Base-by-base conservation (phyloP, 2,888 invertebrate species). In the Cephus sareptanus region DNA sequence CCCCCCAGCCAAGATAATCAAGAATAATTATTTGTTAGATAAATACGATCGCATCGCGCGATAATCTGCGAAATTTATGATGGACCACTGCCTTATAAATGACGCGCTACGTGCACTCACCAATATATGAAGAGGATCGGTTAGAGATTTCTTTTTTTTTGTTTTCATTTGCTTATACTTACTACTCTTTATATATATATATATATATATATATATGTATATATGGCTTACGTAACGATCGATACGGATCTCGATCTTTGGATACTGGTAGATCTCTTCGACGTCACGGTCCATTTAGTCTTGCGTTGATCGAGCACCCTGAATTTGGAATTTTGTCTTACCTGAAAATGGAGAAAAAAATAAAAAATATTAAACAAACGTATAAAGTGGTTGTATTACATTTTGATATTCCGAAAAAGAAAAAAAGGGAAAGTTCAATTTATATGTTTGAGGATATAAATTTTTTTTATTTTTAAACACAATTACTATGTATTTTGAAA, bases 1-100 rank as follows among this genome's bases (percentile, higher is more conserved):
- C 77, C 80, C 78, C 78, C 75, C 82, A 75, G 79, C 77, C 83
- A 79, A 86, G 90, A 90, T 90, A 88, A 90, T 89, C 89, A 85
- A 84, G 86, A 90, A 90, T 91, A 89, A 91, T 90, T 90, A 90
- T 89, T 90, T 87, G 88, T 89, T 90, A 89, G 89, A 91, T 90
- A 89, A 90, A 89, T 87, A 88, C 85, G 90, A 90, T 90, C 86
- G 85, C 81, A 83, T 81, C 78, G 82, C 84, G 82, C 84, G 90
- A 90, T 90, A 89, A 85, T 75, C 31, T 78, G 83, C 80, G 81
- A 81, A 85, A 89, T 89, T 89, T 88, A 89, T 86, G 86, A 83
- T 80, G 83, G 85, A 83, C 85, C 85, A 83, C 84, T 84, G 83
- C 83, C 83, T 85, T 86, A 88, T 84, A 85, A 88, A 88, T 86